A percentile compares a stretch with the other conserved stretches of the same genome.
Evolutionary conservation across 2,888 invertebrate genomes (phyloP).

Genomic region (Steromphala cineraria): DNA sequence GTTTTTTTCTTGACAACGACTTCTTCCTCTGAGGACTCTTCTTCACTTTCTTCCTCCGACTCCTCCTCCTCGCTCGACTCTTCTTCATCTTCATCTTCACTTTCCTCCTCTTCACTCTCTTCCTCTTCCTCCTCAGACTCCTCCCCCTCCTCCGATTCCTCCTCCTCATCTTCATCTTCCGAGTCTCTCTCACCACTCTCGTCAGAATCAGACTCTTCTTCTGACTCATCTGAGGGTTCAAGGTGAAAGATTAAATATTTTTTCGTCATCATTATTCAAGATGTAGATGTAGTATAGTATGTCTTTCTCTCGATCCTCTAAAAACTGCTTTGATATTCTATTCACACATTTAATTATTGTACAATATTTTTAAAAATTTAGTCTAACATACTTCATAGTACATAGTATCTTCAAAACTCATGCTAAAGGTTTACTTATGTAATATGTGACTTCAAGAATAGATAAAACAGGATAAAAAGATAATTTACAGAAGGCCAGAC

Average conservation of each 20-base stretch:
- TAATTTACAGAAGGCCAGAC: slow-evolving; percentile 42
- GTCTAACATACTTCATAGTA: too few relatives aligned
- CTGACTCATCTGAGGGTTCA: slow-evolving; percentile 36
- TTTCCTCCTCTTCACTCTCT: neutral
- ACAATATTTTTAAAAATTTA: too few relatives aligned
- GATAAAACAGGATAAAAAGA: neutral
- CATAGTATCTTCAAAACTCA: too few relatives aligned
- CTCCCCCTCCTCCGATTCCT: slow-evolving; percentile 26
- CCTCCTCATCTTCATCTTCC: slow-evolving; percentile 16
- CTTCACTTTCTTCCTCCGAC: slow-evolving; percentile 48
- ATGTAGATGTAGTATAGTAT: too few relatives aligned
- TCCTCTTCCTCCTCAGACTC: slow-evolving; percentile 25
- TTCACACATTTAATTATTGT: too few relatives aligned
- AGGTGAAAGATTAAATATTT: too few relatives aligned
- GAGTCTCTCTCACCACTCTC: slow-evolving; percentile 24
- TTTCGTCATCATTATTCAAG: too few relatives aligned
- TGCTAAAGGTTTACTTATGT: too few relatives aligned
- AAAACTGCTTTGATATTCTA: too few relatives aligned
- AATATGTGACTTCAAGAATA: neutral
- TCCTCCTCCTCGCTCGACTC: slow-evolving; percentile 41
- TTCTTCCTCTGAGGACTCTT: slow-evolving; percentile 44
- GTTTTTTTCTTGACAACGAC: slow-evolving; percentile 25
- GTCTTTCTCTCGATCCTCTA: too few relatives aligned
- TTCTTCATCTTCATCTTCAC: slow-evolving; percentile 37
- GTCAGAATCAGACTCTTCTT: slow-evolving; percentile 29